Evolutionary conservation across 2,888 invertebrate genomes (phyloP).

Genomic region (Leucozona laternaria): DNA sequence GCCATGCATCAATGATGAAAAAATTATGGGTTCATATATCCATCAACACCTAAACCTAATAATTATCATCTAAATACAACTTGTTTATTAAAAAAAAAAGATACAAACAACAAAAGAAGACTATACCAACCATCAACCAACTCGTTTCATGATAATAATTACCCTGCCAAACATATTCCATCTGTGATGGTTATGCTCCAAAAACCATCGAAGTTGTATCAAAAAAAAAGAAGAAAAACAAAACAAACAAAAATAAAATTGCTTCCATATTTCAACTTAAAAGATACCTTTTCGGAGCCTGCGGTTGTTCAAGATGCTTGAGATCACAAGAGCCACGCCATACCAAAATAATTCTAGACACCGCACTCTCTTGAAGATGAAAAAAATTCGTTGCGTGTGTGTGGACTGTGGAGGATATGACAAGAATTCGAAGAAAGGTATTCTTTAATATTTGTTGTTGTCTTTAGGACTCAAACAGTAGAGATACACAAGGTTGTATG

Average conservation of each 20-base stretch:
- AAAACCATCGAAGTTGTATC: slow-evolving; percentile 51
- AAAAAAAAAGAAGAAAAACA: slow-evolving; percentile 41
- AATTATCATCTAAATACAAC: slow-evolving; percentile 22
- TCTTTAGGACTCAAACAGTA: background rate
- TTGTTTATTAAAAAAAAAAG: slow-evolving; percentile 39
- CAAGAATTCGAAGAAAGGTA: slow-evolving; percentile 1
- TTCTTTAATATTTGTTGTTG: background rate
- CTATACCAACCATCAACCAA: background rate
- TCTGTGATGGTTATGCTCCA: slow-evolving; percentile 47
- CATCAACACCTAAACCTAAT: slow-evolving; percentile 55
- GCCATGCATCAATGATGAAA: background rate
- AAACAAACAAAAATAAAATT: slow-evolving; percentile 14
- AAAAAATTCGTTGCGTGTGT: background rate
- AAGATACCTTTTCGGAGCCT: slow-evolving; percentile 7
- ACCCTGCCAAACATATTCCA: slow-evolving; percentile 45
- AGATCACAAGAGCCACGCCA: background rate
- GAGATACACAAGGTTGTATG: background rate
- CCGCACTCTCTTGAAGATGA: background rate
- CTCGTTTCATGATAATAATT: slow-evolving; percentile 51
- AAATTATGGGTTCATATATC: slow-evolving; percentile 40
- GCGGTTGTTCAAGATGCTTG: background rate
- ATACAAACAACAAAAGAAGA: slow-evolving; percentile 2
- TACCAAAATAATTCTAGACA: background rate
- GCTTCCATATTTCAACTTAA: slow-evolving; percentile 25
- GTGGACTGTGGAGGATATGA: background rate